Conservation (phyloP, 2,888 invertebrate genomes). For the Heterodera filipjevi region DNA sequence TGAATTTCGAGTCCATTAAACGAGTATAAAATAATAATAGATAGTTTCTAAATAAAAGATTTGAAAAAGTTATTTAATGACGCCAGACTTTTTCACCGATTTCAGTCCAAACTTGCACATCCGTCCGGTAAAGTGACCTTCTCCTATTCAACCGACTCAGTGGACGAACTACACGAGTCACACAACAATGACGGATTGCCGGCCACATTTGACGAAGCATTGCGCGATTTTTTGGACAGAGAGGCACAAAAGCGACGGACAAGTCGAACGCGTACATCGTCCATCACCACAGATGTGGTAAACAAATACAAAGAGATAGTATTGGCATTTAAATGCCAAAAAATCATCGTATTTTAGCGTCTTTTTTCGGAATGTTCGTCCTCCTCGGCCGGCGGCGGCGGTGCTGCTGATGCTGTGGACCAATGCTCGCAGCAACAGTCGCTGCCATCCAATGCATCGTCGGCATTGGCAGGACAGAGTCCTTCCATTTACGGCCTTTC, state of each 20-base stretch:
- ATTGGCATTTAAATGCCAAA: neutral
- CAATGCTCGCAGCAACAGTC: neutral
- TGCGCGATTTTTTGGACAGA: slow-evolving; percentile 19
- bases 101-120: neutral
- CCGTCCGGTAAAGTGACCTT: slow-evolving; percentile 3
- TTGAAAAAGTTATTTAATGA: no score
- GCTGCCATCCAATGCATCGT: neutral
- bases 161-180: neutral
- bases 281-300: slow-evolving; percentile 14
- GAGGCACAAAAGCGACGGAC: slow-evolving; percentile 9
- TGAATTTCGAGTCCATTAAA: no score
- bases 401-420: neutral
- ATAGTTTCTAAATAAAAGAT: no score
- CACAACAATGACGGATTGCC: neutral
- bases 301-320: neutral
- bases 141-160: slow-evolving; percentile 7
- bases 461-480: neutral
- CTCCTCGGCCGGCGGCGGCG: slow-evolving; percentile 7
- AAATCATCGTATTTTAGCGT: slow-evolving; percentile 19
- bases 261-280: neutral
- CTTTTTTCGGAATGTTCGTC: slow-evolving; percentile 30
- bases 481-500: neutral
- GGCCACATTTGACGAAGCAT: slow-evolving; percentile 29
- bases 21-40: no score
- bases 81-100: neutral